Base-by-base conservation (phyloP, 2,113 vertebrate species). In the Takifugu flavidus region DNA sequence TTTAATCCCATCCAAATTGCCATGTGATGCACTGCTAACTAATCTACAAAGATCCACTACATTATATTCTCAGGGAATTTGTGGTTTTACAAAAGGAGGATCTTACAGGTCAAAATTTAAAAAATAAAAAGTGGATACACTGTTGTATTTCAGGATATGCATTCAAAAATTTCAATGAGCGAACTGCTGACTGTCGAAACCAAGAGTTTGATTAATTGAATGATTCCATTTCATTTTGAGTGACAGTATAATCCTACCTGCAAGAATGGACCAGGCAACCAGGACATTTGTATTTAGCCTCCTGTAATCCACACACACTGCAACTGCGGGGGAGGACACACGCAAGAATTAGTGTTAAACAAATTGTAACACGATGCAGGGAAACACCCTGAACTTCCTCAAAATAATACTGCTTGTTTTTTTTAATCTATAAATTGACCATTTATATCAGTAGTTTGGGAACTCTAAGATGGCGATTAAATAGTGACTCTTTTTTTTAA, bases 231-330 rank as follows among this genome's bases (percentile, higher is more conserved):
- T 10, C 3, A 2, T 27, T 13, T 27, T 5, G 26, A 39, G 7
- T 39, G 34, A 39, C 34, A 39, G 34, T 25, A 25, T 20, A 28
- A 47, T 31, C 82, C 75, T 89, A 98, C 95, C 97, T 95, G 94
- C 97, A 99, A 0, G 95, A 94, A 2, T 91, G 92, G 14, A 85
- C 91, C 73, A 93, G 86, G 79, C 97, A 99, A 25, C 88, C 88
- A 0, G 97, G 97, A 79, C 97, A 99, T 53, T 87, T 92, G 80
- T 99, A 99, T 57, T 93, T 96, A 0, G 97, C 94, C 80, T 90
- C 95, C 25, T 92, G 88, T 25, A 84, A 68, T 13, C 89, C 91
- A 82, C 97, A 99, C 0, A 91, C 90, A 68, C 92, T 92, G 82
- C 96, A 99, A 0, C 97, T 99, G 80, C 65, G 46, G 69, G 63